Evolutionary conservation across 2,113 vertebrate species (phyloP).

Genomic region (Neoarius graeffei): DNA sequence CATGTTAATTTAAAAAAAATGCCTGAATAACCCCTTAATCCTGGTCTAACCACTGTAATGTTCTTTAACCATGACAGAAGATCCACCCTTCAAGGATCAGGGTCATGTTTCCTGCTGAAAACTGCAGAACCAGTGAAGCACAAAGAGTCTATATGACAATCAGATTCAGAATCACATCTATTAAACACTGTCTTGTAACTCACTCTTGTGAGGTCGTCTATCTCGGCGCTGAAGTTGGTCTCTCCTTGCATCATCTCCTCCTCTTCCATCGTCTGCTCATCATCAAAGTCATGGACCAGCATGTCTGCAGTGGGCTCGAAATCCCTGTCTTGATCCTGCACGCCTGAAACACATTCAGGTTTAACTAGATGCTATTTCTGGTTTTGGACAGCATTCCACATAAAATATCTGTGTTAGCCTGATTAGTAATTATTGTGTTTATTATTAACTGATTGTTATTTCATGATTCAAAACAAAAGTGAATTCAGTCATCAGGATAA

Average conservation of each 20-base stretch:
- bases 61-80: neutral
- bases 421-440: neutral
- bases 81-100: neutral
- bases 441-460: neutral
- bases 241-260: slow-evolving; percentile 96
- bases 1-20: neutral
- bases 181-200: slow-evolving; percentile 51
- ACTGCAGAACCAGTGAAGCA: neutral
- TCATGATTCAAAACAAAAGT: neutral
- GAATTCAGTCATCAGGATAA: neutral
- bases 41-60: neutral
- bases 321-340: slow-evolving; percentile 89
- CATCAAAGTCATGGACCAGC: slow-evolving; percentile 98
- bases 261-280: slow-evolving; percentile 95
- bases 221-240: slow-evolving; percentile 88
- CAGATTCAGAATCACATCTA: neutral
- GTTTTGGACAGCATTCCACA: neutral
- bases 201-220: slow-evolving; percentile 94
- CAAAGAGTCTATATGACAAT: neutral
- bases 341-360: slow-evolving; percentile 81
- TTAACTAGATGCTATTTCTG: slow-evolving; percentile 55
- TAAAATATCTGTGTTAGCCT: neutral
- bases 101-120: neutral
- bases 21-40: no score
- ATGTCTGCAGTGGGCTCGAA: slow-evolving; percentile 97